Conservation (phyloP, 2,888 invertebrate genomes). For the Scaptomyza parva region DNA sequence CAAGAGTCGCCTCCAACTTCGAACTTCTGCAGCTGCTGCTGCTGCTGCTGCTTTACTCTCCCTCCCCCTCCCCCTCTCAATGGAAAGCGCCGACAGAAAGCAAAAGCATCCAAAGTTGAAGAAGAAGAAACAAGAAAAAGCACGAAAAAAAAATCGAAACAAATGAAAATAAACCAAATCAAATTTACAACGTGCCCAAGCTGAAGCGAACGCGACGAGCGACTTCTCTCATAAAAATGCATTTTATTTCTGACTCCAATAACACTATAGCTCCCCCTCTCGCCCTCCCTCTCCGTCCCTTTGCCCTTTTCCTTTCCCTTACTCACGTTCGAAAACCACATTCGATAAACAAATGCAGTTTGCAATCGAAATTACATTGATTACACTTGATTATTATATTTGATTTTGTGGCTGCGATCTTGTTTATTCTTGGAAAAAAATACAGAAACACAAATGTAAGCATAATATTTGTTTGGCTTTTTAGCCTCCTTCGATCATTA, state of each 20-base stretch:
- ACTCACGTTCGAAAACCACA: conserved; percentile 18
- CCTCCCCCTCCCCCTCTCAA: too few relatives aligned
- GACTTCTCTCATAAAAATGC: conserved; percentile 66
- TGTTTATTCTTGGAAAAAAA: conserved; percentile 67
- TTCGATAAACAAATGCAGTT: conserved; percentile 72
- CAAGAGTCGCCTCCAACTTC: conserved; percentile 39
- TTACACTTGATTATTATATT: conserved; percentile 73
- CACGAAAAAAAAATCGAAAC: conserved; percentile 35
- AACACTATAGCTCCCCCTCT: neutral
- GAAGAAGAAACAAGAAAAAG: conserved; percentile 17
- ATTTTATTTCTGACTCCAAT: conserved; percentile 50
- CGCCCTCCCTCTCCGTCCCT: neutral
- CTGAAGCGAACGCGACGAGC: too few relatives aligned
- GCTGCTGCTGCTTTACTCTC: conserved; percentile 23
- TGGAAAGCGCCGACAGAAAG: conserved; percentile 56
- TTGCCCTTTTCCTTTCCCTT: neutral
- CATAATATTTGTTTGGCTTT: conserved; percentile 52
- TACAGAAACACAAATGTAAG: neutral
- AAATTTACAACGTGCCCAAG: conserved; percentile 78
- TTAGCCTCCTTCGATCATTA: neutral
- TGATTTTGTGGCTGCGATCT: conserved; percentile 46
- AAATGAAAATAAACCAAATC: conserved; percentile 80
- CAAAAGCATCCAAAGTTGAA: conserved; percentile 2
- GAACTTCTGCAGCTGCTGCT: conserved; percentile 40
- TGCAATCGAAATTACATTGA: conserved; percentile 71